Base-by-base conservation (phyloP, 2,888 invertebrate species). In the Eupithecia insigniata region DNA sequence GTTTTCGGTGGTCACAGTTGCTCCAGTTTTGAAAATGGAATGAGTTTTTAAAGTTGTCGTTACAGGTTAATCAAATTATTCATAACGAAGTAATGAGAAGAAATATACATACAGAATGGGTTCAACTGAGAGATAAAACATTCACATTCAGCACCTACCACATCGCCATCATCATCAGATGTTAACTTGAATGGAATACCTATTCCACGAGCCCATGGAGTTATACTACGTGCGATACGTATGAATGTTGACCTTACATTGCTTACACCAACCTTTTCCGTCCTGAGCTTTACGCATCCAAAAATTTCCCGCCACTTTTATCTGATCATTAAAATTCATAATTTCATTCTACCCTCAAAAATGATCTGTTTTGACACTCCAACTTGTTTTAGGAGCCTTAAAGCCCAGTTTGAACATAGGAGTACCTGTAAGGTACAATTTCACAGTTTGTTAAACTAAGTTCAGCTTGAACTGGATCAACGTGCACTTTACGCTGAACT, bases 1-100 rank as follows among this genome's bases (percentile, higher is more conserved):
- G 70, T 71, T 79, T 82, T 84, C 81, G 80, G 79, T 81, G 80
- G 82, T 79, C 84, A 82, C 71, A 60, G 74, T 76, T 66, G 39
- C 16, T 28, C 43, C 67, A 39, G 67, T 68, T 32, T 22, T 39
- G 14, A 26, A 62, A 64, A 64, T 64, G 55, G 64, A 62, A 72
- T 67, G 69, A 60, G 60, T 62, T 62, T 64, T 64, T 26, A 64
- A 55, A 55, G 22, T 55, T 22, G 26, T 55, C 26, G 26, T 22
- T 46, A 22, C 46, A 55, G 12, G 55, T 26, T 26, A 51, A 22
- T 51, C 5, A 26, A 4, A 26, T 55, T 55, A 26, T 26, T 26
- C 12, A 55, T 14, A 26, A 26, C 55, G 5, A 26, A 26, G 55
- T 5, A 26, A 26, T 55, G 4, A 26, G 26, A 18, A 43, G n/a